phyloP scores from a whole-genome alignment of 2,113 vertebrate genomes.

The Polypterus senegalus region DNA sequence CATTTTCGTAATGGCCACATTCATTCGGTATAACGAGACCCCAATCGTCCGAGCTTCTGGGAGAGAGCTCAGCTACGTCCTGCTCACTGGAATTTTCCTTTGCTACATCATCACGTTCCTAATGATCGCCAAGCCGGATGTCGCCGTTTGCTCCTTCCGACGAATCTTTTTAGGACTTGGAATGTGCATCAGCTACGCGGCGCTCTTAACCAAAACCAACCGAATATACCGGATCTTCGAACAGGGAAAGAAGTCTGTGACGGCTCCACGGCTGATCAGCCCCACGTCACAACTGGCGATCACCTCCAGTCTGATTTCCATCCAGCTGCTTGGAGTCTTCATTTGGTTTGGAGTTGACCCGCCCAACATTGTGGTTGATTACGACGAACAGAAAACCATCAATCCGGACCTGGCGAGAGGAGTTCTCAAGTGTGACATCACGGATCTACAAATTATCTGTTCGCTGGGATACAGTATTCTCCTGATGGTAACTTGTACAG shows the following conservation, averaged over 20 bases:
- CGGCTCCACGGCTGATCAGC: conserved; percentile 81
- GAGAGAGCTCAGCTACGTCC: conserved; percentile 83
- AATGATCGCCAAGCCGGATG: conserved; percentile 86
- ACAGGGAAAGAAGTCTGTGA: conserved; percentile 88
- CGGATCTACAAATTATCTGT: conserved; percentile 92
- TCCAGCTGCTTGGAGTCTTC: conserved; percentile 85
- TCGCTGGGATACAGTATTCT: conserved; percentile 93
- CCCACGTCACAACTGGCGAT: conserved; percentile 87
- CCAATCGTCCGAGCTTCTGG: conserved; percentile 86
- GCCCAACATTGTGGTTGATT: conserved; percentile 84
- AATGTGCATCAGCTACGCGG: conserved; percentile 93
- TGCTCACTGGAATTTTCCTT: conserved; percentile 83
- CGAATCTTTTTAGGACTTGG: conserved; percentile 83
- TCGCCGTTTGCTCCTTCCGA: conserved; percentile 80
- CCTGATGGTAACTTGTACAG: conserved; percentile 93
- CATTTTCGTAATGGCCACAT: conserved; percentile 82
- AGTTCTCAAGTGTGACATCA: conserved; percentile 91
- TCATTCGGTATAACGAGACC: conserved; percentile 84
- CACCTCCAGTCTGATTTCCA: conserved; percentile 79
- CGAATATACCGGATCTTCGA: conserved; percentile 93
- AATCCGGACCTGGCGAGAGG: conserved; percentile 74
- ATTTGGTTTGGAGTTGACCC: conserved; percentile 89
- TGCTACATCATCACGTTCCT: conserved; percentile 94
- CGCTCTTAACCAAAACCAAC: conserved; percentile 89
- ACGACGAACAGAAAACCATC: conserved; percentile 82